Conservation (phyloP, 2,888 invertebrate genomes). For the Drosophila tripunctata region DNA sequence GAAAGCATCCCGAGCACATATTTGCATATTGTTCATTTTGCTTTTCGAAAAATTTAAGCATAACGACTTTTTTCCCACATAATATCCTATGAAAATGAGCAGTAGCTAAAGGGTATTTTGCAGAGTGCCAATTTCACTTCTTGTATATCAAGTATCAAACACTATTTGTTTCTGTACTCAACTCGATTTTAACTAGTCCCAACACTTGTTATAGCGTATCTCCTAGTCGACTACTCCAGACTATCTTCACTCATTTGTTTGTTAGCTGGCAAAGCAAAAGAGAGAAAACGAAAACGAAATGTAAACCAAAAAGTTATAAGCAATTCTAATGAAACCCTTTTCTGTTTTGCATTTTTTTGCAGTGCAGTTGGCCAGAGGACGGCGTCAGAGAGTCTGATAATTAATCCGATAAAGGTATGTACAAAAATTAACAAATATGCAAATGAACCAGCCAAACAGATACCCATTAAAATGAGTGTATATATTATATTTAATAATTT, state of each 20-base stretch:
- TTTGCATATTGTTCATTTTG: constrained; percentile 68
- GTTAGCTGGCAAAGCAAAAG: not conserved
- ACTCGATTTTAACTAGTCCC: no score
- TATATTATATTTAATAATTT: not conserved
- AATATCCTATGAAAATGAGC: not conserved
- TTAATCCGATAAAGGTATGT: constrained; percentile 73
- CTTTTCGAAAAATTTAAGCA: constrained; percentile 39
- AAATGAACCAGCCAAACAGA: not conserved
- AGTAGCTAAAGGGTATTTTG: not conserved
- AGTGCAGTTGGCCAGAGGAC: not conserved
- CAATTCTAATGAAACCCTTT: constrained; percentile 58
- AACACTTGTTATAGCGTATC: not conserved
- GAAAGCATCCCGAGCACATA: constrained; percentile 61
- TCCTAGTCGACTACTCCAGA: not conserved
- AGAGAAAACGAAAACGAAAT: constrained; percentile 8
- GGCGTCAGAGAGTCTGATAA: constrained; percentile 37
- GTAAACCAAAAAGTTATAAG: constrained; percentile 54
- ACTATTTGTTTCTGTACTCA: no score
- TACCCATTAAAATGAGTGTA: constrained; percentile 2
- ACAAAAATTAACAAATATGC: not conserved
- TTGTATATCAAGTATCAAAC: no score
- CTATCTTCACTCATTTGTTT: not conserved
- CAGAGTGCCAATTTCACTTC: not conserved
- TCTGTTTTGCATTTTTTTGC: constrained; percentile 11
- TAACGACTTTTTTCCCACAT: constrained; percentile 15